Evolutionary conservation across 2,113 vertebrate species (phyloP).

Genomic region (Limanda limanda): DNA sequence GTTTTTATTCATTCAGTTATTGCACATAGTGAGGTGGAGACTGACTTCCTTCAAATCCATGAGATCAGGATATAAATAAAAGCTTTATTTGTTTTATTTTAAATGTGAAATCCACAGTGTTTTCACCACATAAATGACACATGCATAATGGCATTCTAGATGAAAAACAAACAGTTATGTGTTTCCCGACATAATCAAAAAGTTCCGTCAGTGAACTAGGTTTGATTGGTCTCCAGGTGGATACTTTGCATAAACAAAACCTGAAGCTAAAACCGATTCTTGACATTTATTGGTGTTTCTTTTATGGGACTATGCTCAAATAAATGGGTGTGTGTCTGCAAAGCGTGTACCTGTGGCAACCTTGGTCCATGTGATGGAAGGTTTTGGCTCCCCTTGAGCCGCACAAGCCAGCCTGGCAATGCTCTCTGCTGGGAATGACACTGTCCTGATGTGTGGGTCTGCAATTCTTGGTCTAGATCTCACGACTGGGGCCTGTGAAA

Average conservation of each 20-base stretch:
- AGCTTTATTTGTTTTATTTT: slow-evolving; percentile 20
- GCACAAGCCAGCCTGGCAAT: slow-evolving; percentile 87
- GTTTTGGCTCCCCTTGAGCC: slow-evolving; percentile 87
- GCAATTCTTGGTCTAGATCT: slow-evolving; percentile 86
- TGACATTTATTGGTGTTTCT: slow-evolving; percentile 14
- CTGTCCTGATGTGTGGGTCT: slow-evolving; percentile 77
- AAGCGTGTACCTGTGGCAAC: slow-evolving; percentile 86
- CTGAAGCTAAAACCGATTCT: background rate
- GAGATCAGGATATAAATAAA: slow-evolving; percentile 34
- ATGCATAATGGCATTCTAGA: background rate
- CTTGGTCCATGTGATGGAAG: slow-evolving; percentile 93
- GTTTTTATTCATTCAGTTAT: slow-evolving; percentile 30
- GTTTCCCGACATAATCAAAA: slow-evolving; percentile 3
- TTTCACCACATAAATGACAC: background rate
- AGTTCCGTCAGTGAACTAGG: background rate
- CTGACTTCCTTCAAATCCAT: slow-evolving; percentile 15
- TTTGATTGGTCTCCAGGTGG: background rate
- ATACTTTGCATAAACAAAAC: slow-evolving; percentile 7
- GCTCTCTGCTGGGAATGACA: slow-evolving; percentile 83
- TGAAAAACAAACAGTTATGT: slow-evolving; percentile 8
- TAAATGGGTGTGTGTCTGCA: background rate
- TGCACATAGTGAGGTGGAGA: slow-evolving; percentile 13
- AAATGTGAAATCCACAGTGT: background rate
- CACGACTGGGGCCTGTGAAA: slow-evolving; percentile 50
- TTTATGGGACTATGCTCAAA: background rate